Percentiles rank a stretch among this genome's conserved stretches.
Conservation (phyloP, 2,113 vertebrate species). For the Pogonocichla stellata region DNA sequence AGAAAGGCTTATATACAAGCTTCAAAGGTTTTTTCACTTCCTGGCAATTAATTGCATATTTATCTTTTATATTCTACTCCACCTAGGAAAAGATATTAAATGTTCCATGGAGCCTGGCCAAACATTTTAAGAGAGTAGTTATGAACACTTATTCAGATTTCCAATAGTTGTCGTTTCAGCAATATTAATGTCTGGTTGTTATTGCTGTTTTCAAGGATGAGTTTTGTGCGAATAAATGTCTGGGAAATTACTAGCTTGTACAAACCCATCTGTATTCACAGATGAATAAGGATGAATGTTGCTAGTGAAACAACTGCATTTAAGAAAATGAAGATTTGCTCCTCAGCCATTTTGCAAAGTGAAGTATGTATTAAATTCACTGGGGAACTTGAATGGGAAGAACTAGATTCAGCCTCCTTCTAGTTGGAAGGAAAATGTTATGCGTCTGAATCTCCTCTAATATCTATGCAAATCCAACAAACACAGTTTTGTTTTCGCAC, state of each 20-base stretch:
- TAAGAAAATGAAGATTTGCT: background rate
- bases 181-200: background rate
- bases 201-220: background rate
- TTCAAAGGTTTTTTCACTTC: background rate
- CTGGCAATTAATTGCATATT: background rate
- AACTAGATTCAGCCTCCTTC: background rate
- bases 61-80: background rate
- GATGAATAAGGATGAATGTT: background rate
- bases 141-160: background rate
- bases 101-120: background rate
- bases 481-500: background rate
- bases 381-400: background rate
- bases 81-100: background rate
- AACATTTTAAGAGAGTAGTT: background rate
- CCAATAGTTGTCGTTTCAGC: background rate
- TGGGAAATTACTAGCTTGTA: background rate
- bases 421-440: background rate
- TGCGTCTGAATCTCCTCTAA: background rate
- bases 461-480: background rate
- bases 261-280: background rate
- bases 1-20: background rate
- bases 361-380: background rate
- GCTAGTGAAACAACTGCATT: background rate
- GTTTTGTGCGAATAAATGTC: constrained; percentile 3
- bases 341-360: background rate